phyloP scores from a whole-genome alignment of 2,113 vertebrate genomes.

The Melanostigma gelatinosum region DNA sequence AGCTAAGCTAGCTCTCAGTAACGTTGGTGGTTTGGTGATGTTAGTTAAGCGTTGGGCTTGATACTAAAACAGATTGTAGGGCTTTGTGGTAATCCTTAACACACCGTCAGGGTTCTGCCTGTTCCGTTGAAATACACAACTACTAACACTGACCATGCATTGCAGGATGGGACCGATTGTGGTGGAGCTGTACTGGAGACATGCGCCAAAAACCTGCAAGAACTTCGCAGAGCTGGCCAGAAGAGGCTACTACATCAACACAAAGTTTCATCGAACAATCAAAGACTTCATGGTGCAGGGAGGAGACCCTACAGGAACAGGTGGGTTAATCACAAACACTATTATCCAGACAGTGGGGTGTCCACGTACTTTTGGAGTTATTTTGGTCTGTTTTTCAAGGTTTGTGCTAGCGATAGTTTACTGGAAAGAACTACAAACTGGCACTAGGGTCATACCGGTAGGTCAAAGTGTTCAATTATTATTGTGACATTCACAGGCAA shows the following conservation, averaged over 20 bases:
- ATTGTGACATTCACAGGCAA: background rate
- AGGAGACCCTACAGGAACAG: slow-evolving; percentile 95
- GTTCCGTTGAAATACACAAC: background rate
- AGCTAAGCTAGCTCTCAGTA: background rate
- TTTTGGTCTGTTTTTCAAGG: background rate
- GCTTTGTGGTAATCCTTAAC: background rate
- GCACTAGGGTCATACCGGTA: background rate
- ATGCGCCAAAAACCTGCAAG: slow-evolving; percentile 92
- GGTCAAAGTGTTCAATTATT: background rate
- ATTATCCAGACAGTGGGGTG: background rate
- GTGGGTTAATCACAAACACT: slow-evolving; percentile 69
- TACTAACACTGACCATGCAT: background rate
- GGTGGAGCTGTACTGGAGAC: slow-evolving; percentile 94
- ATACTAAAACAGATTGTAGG: no score
- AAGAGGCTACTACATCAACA: slow-evolving; percentile 93
- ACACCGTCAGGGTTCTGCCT: background rate
- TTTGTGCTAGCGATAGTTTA: background rate
- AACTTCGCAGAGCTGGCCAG: slow-evolving; percentile 93
- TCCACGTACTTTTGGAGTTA: no score
- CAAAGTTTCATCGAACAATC: slow-evolving; percentile 94
- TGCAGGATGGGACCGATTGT: slow-evolving; percentile 90
- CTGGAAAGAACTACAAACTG: background rate
- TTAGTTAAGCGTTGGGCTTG: background rate
- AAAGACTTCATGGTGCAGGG: slow-evolving; percentile 98
- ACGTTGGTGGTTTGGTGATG: background rate